Evolutionary conservation across 2,888 invertebrate genomes (phyloP), one percentile per base, ranked within the genome.

Genomic region (Pyrrhia umbra): DNA sequence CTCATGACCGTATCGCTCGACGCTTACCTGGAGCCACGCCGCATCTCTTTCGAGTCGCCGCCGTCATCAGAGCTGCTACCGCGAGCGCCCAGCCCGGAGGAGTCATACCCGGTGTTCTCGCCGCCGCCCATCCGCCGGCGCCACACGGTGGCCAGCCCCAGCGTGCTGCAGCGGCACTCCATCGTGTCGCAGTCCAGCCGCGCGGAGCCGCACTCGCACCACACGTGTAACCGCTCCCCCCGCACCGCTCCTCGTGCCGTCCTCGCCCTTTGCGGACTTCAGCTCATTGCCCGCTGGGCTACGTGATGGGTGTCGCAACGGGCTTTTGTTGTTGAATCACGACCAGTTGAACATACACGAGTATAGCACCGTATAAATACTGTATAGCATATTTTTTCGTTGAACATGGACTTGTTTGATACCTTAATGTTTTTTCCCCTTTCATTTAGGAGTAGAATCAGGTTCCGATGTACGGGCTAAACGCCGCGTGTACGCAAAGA

Each of bases 21-120:
- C 77, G 98, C 97, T 20, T 98, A 98, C 85, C 95, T 98, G 74
- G 98, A 98, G 83, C 97, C 97, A 0, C 96, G 97, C 23, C 96
- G 97, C 50, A 97, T 98, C 79, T 98, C 98, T 0, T 96, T 98
- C 89, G 96, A 96, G 80, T 97, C 97, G 6, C 97, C 97, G 10
- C 96, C 97, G 3, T 96, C 96, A 77, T 97, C 97, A 57, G 97
- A 97, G 72, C 90, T 97, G 45, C 95, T 96, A 77, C 96, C 96
- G 18, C 95, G 96, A 23, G 96, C 96, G 21, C 96, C 96, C 13
- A 97, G 96, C 58, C 97, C 97, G n/a, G 97, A 97, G 80, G 98
- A 97, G 75, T 97, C 97, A 69, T 97, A 97, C 85, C 97, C 97
- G 3, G 97, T 98, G 45, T 98, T 98, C 92, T 97, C 98, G 3